These are phyloP conservation scores for Drosophila auraria DNA, from an alignment of 1,140 invertebrate species.

Conservation along the genomic window DNA sequence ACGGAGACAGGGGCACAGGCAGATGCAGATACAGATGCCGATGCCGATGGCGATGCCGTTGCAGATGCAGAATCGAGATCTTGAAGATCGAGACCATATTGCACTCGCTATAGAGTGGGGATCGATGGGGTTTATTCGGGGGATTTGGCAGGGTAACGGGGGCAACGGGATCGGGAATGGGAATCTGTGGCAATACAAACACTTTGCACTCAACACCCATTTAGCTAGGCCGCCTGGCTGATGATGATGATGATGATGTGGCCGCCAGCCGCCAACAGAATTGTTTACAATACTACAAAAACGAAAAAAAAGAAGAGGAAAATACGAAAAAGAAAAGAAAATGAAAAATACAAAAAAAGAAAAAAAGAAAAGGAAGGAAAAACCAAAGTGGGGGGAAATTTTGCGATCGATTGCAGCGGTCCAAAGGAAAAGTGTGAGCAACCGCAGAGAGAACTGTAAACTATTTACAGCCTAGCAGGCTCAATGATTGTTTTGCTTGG, in stretches of 20 bases:
- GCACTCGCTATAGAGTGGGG: slow-evolving; percentile 36
- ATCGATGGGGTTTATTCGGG: slow-evolving; percentile 8
- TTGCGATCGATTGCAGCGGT: slow-evolving; percentile 75
- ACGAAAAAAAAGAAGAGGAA: slow-evolving; percentile 18
- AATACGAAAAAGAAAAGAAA: slow-evolving; percentile 34
- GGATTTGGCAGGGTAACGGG: neutral
- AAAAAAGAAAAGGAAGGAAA: slow-evolving; percentile 11
- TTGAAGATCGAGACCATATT: slow-evolving; percentile 57
- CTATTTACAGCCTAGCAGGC: slow-evolving; percentile 75
- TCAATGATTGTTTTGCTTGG: slow-evolving; percentile 71
- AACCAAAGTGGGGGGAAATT: slow-evolving; percentile 52
- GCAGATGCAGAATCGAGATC: slow-evolving; percentile 37
- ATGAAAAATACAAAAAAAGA: slow-evolving; percentile 24
- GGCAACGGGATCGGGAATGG: neutral
- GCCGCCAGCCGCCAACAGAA: slow-evolving; percentile 68
- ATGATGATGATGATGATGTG: slow-evolving; percentile 60
- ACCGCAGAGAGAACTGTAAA: slow-evolving; percentile 78
- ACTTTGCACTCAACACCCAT: slow-evolving; percentile 83
- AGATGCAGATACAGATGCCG: slow-evolving; percentile 23
- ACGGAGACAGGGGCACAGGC: slow-evolving; percentile 5
- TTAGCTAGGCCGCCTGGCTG: slow-evolving; percentile 62
- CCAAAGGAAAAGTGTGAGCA: slow-evolving; percentile 66
- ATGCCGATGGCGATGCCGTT: slow-evolving; percentile 28
- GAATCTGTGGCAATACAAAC: slow-evolving; percentile 66
- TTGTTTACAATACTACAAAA: slow-evolving; percentile 70